These are phyloP conservation scores for Ceriagrion tenellum DNA, from an alignment of 2,888 invertebrate genomes.

Conservation along the genomic window DNA sequence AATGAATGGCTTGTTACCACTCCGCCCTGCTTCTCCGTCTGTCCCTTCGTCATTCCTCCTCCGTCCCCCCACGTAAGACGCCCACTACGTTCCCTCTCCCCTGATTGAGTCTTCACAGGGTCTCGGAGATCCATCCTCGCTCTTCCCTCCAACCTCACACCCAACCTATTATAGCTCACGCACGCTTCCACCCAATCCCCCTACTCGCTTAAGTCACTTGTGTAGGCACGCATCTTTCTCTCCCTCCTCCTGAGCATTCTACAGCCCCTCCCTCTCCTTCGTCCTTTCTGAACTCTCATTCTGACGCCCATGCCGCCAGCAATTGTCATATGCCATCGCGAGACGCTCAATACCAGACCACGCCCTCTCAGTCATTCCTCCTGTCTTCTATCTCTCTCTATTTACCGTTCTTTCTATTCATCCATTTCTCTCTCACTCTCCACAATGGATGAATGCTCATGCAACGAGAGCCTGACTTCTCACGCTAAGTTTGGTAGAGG, in stretches of 20 bases:
- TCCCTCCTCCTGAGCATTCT: background rate
- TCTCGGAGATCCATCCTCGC: background rate
- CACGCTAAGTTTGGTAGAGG: background rate
- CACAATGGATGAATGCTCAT: conserved; percentile 18
- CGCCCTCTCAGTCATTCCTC: background rate
- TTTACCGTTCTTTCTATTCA: background rate
- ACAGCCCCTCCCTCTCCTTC: no score
- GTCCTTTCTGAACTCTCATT: background rate
- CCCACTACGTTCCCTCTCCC: background rate
- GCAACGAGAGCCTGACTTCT: background rate
- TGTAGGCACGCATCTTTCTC: background rate
- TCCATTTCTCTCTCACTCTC: background rate
- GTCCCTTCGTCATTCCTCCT: no score
- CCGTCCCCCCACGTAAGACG: background rate
- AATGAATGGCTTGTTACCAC: background rate
- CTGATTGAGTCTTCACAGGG: background rate
- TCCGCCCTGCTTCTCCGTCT: background rate
- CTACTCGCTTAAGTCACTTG: background rate
- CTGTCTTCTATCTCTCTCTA: background rate
- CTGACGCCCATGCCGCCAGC: conserved; percentile 53
- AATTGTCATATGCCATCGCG: conserved; percentile 56
- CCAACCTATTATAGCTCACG: no score
- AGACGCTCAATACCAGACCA: conserved; percentile 4
- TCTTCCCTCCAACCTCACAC: no score
- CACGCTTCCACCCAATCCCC: no score